Percentiles rank a stretch among this genome's conserved stretches.
Conservation (phyloP, 2,797 vertebrate species). For the Gila robusta region DNA sequence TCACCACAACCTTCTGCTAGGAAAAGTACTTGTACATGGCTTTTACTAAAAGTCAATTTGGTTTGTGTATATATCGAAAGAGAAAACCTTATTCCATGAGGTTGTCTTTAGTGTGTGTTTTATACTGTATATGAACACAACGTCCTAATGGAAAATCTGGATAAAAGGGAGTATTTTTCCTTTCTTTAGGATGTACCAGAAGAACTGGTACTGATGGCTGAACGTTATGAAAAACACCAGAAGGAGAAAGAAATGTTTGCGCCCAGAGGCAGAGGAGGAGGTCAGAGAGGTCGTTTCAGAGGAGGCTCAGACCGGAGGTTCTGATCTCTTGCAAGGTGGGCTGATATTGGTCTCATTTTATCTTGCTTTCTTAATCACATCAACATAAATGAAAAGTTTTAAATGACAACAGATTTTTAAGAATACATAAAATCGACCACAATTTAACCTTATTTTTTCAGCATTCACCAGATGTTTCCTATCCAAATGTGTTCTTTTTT, state of each 20-base stretch:
- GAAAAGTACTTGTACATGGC: background rate
- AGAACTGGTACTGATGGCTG: conserved; percentile 89
- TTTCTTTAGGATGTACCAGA: conserved; percentile 85
- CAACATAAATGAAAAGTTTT: background rate
- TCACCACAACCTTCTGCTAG: background rate
- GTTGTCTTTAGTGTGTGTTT: background rate
- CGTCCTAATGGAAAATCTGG: background rate
- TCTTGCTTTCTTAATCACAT: background rate
- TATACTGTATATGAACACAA: background rate
- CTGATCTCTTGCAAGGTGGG: conserved; percentile 60
- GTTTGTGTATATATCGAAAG: background rate
- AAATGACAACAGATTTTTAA: background rate
- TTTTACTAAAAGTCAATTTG: background rate
- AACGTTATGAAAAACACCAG: conserved; percentile 87
- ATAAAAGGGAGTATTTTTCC: background rate
- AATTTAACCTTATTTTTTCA: background rate
- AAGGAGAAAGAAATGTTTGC: conserved; percentile 73
- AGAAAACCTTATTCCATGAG: background rate
- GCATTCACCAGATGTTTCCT: background rate
- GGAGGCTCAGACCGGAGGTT: conserved; percentile 61
- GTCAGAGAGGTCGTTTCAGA: conserved; percentile 62
- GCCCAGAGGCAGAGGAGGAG: conserved; percentile 71
- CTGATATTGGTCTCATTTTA: background rate
- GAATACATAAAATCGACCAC: background rate
- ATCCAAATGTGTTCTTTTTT: background rate